Conservation (phyloP, 2,113 vertebrate species). For the Acrocephalus kingi region DNA sequence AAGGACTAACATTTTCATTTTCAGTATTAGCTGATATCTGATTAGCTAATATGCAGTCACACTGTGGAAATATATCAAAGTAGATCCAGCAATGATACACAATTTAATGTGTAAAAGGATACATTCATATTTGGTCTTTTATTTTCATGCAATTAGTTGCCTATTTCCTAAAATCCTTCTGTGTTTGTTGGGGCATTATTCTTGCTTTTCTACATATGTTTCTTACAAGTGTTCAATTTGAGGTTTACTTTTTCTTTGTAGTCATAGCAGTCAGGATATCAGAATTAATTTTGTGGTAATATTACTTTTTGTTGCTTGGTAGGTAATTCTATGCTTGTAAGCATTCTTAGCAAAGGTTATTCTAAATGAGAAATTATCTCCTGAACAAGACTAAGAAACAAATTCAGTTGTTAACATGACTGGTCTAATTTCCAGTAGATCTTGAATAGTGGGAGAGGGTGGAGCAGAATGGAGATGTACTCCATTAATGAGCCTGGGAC, state of each 20-base stretch:
- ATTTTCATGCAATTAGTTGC: neutral
- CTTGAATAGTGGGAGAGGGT: neutral
- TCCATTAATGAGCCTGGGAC: too few species aligned
- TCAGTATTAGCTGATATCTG: neutral
- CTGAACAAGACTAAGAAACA: neutral
- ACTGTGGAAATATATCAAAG: neutral
- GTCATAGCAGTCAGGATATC: neutral
- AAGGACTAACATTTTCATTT: neutral
- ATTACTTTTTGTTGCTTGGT: neutral
- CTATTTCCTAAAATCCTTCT: neutral
- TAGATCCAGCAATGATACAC: neutral
- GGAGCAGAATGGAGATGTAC: neutral
- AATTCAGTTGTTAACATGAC: neutral
- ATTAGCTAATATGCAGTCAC: neutral
- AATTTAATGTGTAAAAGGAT: neutral
- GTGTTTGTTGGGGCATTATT: neutral
- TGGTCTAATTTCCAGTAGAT: neutral
- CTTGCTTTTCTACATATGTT: neutral
- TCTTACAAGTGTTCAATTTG: neutral
- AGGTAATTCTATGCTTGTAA: neutral
- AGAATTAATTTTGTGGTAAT: neutral
- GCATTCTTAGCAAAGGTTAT: neutral
- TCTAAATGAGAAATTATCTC: neutral
- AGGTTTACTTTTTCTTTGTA: neutral
- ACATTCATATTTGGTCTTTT: neutral